These are phyloP conservation scores for Cygnus atratus DNA, from an alignment of 2,113 vertebrate genomes.

Conservation along the genomic window DNA sequence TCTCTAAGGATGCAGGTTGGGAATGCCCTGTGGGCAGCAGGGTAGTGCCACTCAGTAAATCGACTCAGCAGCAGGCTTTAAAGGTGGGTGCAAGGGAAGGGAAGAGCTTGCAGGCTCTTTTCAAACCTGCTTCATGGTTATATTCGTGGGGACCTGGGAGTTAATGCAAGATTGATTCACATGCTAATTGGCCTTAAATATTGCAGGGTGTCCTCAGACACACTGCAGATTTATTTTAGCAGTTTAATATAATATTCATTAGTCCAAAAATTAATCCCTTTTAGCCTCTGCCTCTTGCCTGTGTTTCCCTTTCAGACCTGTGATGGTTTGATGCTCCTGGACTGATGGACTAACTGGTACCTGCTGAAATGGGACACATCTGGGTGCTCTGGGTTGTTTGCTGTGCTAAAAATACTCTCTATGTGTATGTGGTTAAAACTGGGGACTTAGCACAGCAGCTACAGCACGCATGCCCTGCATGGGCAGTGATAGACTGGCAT, in stretches of 20 bases:
- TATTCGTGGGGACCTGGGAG: background rate
- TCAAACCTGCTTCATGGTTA: background rate
- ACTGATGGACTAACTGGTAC: background rate
- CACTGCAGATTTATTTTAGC: background rate
- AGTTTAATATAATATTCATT: background rate
- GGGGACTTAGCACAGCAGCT: background rate
- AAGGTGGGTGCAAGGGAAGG: background rate
- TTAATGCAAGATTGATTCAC: background rate
- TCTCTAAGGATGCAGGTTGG: constrained; percentile 24
- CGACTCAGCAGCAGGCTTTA: background rate
- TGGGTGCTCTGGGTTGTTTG: rapidly evolving
- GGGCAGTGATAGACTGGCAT: background rate
- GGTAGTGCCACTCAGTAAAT: constrained; percentile 21
- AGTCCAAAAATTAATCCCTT: background rate
- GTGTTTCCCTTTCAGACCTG: background rate
- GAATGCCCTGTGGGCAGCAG: background rate
- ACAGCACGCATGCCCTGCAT: rapidly evolving
- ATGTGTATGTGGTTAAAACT: background rate
- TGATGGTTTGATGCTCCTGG: background rate
- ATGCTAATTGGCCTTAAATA: background rate
- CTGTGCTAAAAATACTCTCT: background rate
- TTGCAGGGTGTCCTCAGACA: background rate
- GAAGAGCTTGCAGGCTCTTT: background rate
- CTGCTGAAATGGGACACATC: background rate
- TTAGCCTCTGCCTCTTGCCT: background rate